These are phyloP conservation scores for Parochlus steinenii DNA, from an alignment of 2,888 invertebrate genomes.

Conservation along the genomic window DNA sequence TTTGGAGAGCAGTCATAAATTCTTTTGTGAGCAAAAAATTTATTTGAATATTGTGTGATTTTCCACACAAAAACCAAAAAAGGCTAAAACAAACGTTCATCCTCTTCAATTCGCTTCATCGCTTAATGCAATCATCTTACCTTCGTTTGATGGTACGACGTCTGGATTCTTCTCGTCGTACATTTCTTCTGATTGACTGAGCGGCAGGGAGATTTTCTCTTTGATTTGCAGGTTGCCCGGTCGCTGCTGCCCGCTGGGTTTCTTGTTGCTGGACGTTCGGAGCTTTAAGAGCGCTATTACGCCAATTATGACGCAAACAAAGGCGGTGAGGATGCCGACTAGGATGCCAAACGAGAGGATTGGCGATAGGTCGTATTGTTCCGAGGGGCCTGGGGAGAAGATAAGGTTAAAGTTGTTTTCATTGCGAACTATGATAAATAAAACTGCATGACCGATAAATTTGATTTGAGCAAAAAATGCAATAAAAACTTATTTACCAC, in stretches of 20 bases:
- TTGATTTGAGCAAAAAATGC: no score
- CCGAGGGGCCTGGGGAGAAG: conserved; percentile 30
- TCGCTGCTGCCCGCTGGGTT: conserved; percentile 32
- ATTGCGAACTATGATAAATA: neutral
- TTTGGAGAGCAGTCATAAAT: no score
- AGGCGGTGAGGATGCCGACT: conserved; percentile 29
- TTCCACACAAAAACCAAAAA: neutral
- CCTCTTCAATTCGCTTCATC: neutral
- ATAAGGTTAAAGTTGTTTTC: conserved; percentile 7
- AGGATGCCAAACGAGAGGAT: conserved; percentile 33
- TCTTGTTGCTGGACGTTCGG: conserved; percentile 22
- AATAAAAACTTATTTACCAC: no score
- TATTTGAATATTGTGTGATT: no score
- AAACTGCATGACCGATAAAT: no score
- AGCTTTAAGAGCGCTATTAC: conserved; percentile 29
- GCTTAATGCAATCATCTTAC: conserved; percentile 32
- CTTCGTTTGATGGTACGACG: conserved; percentile 75
- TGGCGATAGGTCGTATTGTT: conserved; percentile 37
- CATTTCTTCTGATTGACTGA: conserved; percentile 48
- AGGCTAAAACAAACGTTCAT: neutral
- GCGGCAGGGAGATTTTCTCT: conserved; percentile 50
- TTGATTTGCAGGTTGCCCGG: conserved; percentile 43
- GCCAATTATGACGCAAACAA: conserved; percentile 30
- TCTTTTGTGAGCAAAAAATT: no score
- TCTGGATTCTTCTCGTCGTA: conserved; percentile 82